Evolutionary conservation across 2,113 vertebrate genomes (phyloP).

Genomic region (Brachirus orientalis): DNA sequence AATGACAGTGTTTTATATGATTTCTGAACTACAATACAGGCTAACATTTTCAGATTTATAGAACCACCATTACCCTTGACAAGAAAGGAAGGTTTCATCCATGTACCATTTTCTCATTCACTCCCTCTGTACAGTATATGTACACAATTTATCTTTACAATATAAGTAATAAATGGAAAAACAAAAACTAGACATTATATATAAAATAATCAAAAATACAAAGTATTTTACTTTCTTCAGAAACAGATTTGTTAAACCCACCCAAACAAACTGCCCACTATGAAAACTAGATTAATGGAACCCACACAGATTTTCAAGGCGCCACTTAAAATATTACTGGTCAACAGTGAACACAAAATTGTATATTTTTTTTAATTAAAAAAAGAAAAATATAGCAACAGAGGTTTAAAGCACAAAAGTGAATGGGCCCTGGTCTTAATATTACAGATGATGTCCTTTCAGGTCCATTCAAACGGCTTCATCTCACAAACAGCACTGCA

Average conservation of each 20-base stretch:
- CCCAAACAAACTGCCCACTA: slow-evolving; percentile 47
- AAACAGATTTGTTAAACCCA: slow-evolving; percentile 30
- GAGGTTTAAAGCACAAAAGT: slow-evolving; percentile 70
- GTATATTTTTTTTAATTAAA: slow-evolving; percentile 33
- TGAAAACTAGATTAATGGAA: slow-evolving; percentile 64
- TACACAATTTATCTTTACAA: slow-evolving; percentile 67
- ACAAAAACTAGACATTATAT: slow-evolving; percentile 27
- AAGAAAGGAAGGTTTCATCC: slow-evolving; percentile 24
- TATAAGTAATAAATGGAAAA: slow-evolving; percentile 51
- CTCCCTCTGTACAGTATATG: slow-evolving; percentile 70
- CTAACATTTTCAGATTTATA: slow-evolving; percentile 58
- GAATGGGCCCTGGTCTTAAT: slow-evolving; percentile 64
- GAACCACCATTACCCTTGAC: slow-evolving; percentile 44
- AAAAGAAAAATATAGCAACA: slow-evolving; percentile 42
- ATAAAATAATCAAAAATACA: slow-evolving; percentile 11
- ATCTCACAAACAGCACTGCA: slow-evolving; percentile 40
- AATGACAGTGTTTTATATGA: slow-evolving; percentile 66
- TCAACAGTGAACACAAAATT: slow-evolving; percentile 66
- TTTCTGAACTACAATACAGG: slow-evolving; percentile 68
- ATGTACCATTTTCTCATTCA: slow-evolving; percentile 53
- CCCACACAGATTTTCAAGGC: slow-evolving; percentile 56
- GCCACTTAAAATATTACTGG: slow-evolving; percentile 63
- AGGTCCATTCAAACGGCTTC: slow-evolving; percentile 48
- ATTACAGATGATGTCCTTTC: slow-evolving; percentile 59
- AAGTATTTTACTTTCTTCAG: slow-evolving; percentile 21